Conservation (phyloP, 2,888 invertebrate species). For the Schizaphis graminum region DNA sequence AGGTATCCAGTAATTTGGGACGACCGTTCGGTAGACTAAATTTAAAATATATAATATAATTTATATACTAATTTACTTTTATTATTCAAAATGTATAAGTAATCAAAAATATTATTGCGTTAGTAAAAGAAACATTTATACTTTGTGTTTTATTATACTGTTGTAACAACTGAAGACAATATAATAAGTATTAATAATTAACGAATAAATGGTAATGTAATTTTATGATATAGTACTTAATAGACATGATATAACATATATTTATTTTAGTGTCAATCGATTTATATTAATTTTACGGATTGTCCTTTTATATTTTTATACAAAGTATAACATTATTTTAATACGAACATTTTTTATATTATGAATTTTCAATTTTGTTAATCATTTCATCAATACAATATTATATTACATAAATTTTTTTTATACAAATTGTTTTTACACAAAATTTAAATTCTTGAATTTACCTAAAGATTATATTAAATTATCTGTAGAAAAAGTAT, state of each 20-base stretch:
- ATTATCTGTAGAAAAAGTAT: no score
- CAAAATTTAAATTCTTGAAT: no score
- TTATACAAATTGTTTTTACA: not conserved
- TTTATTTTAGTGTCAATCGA: not conserved
- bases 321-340: not conserved
- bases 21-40: not conserved
- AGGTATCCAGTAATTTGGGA: not conserved
- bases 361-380: not conserved
- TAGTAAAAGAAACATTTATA: not conserved
- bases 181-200: not conserved
- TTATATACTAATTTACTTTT: slow-evolving; percentile 32
- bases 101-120: not conserved
- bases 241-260: not conserved
- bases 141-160: not conserved
- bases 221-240: not conserved
- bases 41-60: not conserved
- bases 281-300: not conserved
- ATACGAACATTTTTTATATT: not conserved
- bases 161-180: not conserved
- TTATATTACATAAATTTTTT: not conserved
- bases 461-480: no score
- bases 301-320: not conserved
- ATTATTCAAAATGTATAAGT: not conserved
- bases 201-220: not conserved
- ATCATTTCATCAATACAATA: not conserved